phyloP scores from a whole-genome alignment of 2,113 vertebrate genomes.

The Aphelocoma coerulescens region DNA sequence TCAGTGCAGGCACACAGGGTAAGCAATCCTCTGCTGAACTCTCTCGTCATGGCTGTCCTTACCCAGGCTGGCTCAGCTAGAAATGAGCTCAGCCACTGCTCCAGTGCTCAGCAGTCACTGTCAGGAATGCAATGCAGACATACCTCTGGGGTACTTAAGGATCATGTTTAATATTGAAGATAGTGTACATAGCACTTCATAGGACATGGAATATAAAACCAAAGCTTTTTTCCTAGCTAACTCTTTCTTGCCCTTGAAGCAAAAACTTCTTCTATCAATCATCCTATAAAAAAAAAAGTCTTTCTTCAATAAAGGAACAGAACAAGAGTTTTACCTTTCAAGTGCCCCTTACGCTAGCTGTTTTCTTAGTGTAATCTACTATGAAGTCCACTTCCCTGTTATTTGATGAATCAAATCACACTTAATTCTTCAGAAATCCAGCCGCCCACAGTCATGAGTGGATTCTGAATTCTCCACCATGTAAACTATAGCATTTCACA shows the following conservation, averaged over 20 bases:
- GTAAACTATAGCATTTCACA: not conserved
- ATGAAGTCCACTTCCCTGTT: not conserved
- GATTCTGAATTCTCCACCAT: not conserved
- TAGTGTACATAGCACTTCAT: not conserved
- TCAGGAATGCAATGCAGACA: not conserved
- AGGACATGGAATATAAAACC: not conserved
- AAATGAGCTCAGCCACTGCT: not conserved
- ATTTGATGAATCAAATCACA: not conserved
- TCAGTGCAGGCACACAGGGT: not conserved
- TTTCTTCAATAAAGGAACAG: not conserved
- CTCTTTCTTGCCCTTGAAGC: not conserved
- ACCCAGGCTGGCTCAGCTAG: not conserved
- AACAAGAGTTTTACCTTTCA: not conserved
- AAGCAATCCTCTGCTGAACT: not conserved
- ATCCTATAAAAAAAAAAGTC: not conserved
- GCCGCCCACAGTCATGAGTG: not conserved
- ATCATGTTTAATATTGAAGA: not conserved
- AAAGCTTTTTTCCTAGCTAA: not conserved
- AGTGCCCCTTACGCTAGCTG: not conserved
- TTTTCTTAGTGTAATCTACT: not conserved
- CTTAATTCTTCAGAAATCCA: not conserved
- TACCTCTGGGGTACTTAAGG: not conserved
- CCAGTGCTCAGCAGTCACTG: not conserved
- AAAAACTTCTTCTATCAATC: not conserved
- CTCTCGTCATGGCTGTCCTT: not conserved